Base-by-base conservation (phyloP, 2,888 invertebrate species). In the Brachycybe producta region DNA sequence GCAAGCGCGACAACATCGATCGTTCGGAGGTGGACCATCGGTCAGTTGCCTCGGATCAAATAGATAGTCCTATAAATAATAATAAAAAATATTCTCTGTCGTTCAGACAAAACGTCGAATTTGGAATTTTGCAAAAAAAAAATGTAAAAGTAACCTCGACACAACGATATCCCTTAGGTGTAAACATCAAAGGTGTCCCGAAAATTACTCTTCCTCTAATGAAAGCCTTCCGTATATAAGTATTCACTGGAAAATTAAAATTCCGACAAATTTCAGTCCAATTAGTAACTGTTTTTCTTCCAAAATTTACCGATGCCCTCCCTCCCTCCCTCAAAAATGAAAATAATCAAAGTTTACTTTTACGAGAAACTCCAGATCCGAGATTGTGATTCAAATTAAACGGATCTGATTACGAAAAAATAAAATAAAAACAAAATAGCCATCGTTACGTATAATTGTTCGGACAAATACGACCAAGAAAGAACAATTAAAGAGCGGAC, bases 311-410 rank as follows among this genome's bases (percentile, higher is more conserved):
- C n/a, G 8, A 41, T 19, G 23, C 8, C 15, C 39, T 11, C 8
- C 11, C 17, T 28, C 36, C 24, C 35, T n/a, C 11, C n/a, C 11
- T 11, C 32, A 32, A 11, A 32, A 32, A 11, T 32, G 32, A n/a
- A n/a, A 32, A 32, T 11, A 32, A 11, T 32, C 32, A 32, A 38
- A 24, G 35, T 70, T 67, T 64, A 75, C 74, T 75, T 62, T 70
- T 71, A 51, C 67, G 63, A 1, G 72, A 69, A 39, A 77, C 62
- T 2, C 73, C 74, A 47, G 68, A 65, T 17, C 75, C 75, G 34
- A 77, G 63, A 59, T 77, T 77, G 58, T 76, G 76, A 51, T 58
- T 65, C 30, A 72, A 62, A 59, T 75, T 73, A 65, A 77, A 77
- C 5, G 77, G 77, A 65, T 77, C 77, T 69, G 58, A 44, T 52